Evolutionary conservation across 1,140 invertebrate species (phyloP), one percentile per base, ranked within the genome.

Genomic region (Apis florea): DNA sequence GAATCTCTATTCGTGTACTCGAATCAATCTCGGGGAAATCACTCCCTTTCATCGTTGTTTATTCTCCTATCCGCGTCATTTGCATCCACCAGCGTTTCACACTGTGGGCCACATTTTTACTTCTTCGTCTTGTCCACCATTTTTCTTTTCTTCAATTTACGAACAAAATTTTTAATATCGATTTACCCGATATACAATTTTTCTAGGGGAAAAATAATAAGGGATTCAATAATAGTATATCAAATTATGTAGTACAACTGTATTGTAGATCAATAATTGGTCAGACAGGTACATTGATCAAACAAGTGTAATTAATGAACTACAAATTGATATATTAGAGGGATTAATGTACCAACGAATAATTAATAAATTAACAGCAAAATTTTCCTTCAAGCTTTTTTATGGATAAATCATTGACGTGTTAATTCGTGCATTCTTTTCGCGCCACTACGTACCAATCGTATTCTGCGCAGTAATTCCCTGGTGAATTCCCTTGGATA

Each of bases 1-100:
- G 85, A 51, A 73, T 86, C 63, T 86, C 63, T 64, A 47, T 51
- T 56, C 53, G 77, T 66, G 54, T 81, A 73, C 61, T 74, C 73
- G 78, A 76, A 83, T 84, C 77, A 26, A 58, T 40, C 40, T 53
- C 53, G 51, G 69, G 68, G 56, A 83, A 79, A 83, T 71, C 69
- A 3, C 53, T 40, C 9, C 4, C 21, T 85, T 70, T 63, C 61
- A n/a, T 24, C 59, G 12, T 61, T 67, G 47, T 58, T 78, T 67
- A 19, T 64, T 63, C 66, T 66, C 53, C 21, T 49, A 54, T 11
- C 49, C n/a, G n/a, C n/a, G 53, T 47, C 40, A 68, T 49, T 69
- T 21, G 4, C 10, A 3, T 53, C 11, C 17, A 21, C 49, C 17
- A n/a, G 40, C 11, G 59, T 70, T 12, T 40, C 10, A 26, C 21